phyloP scores from a whole-genome alignment of 2,797 vertebrate genomes.

The Pseudochromis fuscus region DNA sequence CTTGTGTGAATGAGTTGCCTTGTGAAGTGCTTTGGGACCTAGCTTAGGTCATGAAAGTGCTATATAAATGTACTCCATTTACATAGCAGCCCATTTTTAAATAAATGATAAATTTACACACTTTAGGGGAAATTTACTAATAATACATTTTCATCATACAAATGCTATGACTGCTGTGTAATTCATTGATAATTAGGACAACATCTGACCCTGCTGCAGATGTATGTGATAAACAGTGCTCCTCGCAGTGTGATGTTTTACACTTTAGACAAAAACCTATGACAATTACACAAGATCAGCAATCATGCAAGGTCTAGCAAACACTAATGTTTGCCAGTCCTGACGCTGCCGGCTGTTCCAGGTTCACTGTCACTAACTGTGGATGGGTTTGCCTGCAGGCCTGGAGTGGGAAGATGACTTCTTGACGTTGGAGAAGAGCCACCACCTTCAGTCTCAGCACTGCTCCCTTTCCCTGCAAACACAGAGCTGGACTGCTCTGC shows the following conservation, averaged over 20 bases:
- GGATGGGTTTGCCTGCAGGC: constrained; percentile 78
- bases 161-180: too few relatives aligned
- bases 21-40: too few relatives aligned
- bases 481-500: constrained; percentile 13
- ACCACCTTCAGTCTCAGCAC: constrained; percentile 72
- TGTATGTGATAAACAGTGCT: not conserved
- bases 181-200: not conserved
- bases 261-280: constrained; percentile 12
- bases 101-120: too few relatives aligned
- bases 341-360: constrained; percentile 38
- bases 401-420: constrained; percentile 97
- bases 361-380: constrained; percentile 25
- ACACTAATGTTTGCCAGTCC: constrained; percentile 17
- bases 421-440: constrained; percentile 86
- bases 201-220: not conserved
- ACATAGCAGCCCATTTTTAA: too few relatives aligned
- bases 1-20: too few relatives aligned
- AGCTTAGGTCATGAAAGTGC: too few relatives aligned
- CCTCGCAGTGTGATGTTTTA: not conserved
- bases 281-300: constrained; percentile 28
- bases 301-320: constrained; percentile 10
- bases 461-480: constrained; percentile 81
- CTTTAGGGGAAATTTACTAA: too few relatives aligned
- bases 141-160: too few relatives aligned
- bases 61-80: too few relatives aligned